phyloP scores from a whole-genome alignment of 1,140 invertebrate genomes.

The Drosophila bifasciata region DNA sequence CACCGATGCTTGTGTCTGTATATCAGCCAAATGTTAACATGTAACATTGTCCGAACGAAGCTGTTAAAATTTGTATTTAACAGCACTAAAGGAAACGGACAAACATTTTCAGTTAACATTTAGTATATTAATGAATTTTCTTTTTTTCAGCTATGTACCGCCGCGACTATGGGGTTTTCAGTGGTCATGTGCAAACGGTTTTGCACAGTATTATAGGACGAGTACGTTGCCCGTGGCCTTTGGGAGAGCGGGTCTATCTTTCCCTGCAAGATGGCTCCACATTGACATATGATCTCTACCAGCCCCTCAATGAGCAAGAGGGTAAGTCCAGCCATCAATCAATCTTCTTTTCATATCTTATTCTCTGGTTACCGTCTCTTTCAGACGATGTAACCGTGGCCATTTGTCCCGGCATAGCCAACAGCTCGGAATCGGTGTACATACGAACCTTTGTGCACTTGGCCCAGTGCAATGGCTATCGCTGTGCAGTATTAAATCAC shows the following conservation, averaged over 20 bases:
- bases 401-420: conserved; percentile 96
- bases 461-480: conserved; percentile 94
- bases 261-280: conserved; percentile 92
- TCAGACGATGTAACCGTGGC: conserved; percentile 94
- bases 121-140: not conserved
- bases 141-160: conserved; percentile 91
- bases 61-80: too few species aligned
- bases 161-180: conserved; percentile 97
- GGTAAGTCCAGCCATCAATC: conserved; percentile 84
- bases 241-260: conserved; percentile 91
- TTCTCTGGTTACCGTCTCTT: conserved; percentile 66
- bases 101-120: too few species aligned
- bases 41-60: too few species aligned
- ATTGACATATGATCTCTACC: conserved; percentile 95
- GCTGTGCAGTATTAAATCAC: conserved; percentile 97
- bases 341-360: not conserved
- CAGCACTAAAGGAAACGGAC: not conserved
- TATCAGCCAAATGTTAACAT: not conserved
- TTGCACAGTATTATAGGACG: conserved; percentile 95
- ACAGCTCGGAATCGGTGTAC: conserved; percentile 96
- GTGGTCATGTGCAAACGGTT: conserved; percentile 96
- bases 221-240: conserved; percentile 92
- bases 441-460: conserved; percentile 96
- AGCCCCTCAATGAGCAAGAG: conserved; percentile 89
- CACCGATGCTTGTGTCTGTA: conserved; percentile 12